These are phyloP conservation scores for Donacobius atricapilla DNA, from an alignment of 2,113 vertebrate species.

Conservation along the genomic window DNA sequence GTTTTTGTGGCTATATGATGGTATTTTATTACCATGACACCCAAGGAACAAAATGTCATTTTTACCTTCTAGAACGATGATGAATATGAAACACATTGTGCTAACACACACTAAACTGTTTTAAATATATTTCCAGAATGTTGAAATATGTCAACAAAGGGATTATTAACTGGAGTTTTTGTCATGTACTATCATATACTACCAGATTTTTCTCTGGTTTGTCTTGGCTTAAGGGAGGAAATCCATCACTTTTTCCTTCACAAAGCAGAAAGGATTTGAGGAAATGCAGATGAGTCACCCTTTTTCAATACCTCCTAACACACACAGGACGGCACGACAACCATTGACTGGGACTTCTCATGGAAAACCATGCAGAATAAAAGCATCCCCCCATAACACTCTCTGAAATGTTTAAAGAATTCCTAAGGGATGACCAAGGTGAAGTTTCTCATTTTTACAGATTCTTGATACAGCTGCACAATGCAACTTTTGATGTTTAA, in stretches of 20 bases:
- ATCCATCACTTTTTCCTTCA: background rate
- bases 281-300: background rate
- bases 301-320: background rate
- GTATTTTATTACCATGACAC: background rate
- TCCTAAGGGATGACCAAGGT: fast-evolving
- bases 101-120: background rate
- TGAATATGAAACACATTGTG: background rate
- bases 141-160: background rate
- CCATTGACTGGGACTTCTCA: background rate
- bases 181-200: background rate
- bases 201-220: background rate
- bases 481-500: background rate
- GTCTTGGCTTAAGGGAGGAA: background rate
- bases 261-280: background rate
- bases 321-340: background rate
- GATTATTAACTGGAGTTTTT: background rate
- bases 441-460: background rate
- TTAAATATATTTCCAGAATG: background rate
- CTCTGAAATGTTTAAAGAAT: background rate
- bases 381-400: background rate
- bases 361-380: background rate
- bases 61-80: background rate
- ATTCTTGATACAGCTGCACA: background rate
- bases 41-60: background rate
- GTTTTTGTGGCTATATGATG: background rate